Base-by-base conservation (phyloP, 1,140 invertebrate genomes). In the Panulirus ornatus region DNA sequence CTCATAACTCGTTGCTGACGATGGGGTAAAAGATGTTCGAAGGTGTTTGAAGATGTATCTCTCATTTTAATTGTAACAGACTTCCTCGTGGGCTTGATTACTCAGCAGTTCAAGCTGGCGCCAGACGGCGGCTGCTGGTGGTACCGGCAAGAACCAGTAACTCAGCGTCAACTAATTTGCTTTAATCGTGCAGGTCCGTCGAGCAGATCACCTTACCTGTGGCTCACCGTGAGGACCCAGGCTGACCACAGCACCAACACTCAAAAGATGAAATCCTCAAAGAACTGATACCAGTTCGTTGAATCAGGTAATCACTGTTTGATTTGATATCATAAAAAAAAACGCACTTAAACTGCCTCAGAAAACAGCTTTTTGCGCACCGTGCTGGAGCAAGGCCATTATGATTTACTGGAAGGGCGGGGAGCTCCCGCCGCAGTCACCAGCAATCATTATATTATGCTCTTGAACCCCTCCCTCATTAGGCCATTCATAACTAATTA, bases 401-500 rank as follows among this genome's bases (percentile, higher is more conserved):
- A 66, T 66, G 58, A 66, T 66, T 66, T 66, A 66, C 58, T 22
- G 1, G 8, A 8, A 30, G 58, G 58, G 58, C 58, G 58, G 16
- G 11, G 58, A 66, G 58, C 58, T 66, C 27, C 58, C 11, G 58
- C n/a, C 2, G n/a, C 58, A 30, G 58, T 30, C 58, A 5, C 58
- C 30, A 22, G 6, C 58, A 66, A 66, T 66, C 58, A 66, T 66
- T 30, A 30, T 66, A 66, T 66, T 30, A 27, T 30, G 5, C 58
- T 8, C n/a, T n/a, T n/a, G n/a, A n/a, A 8, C 30, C 27, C 58
- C 58, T 66, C 58, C 58, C 27, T 66, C 58, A 66, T 66, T 66
- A 66, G 22, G 8, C 6, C 30, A 66, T 66, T 66, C 58, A 66
- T 66, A 30, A 66, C 58, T 66, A 66, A 66, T 66, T 66, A 66